A percentile compares a stretch with the other conserved stretches of the same genome.
phyloP scores from a whole-genome alignment of 2,888 invertebrate genomes.

The Timema podura region DNA sequence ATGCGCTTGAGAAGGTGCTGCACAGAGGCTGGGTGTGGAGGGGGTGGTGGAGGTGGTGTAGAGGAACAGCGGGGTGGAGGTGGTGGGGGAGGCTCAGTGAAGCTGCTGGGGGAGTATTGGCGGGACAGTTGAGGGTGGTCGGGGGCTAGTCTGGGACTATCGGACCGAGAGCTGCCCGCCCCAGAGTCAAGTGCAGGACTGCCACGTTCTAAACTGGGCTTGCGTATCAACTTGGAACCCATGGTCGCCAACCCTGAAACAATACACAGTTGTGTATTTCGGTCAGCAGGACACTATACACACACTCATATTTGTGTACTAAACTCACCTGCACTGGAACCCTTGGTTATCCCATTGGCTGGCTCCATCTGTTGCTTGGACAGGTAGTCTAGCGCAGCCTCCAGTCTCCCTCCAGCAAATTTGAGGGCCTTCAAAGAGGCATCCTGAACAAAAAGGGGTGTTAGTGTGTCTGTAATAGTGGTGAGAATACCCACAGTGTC shows the following conservation, averaged over 20 bases:
- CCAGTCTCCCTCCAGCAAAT: conserved; percentile 64
- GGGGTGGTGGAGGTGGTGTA: conserved; percentile 51
- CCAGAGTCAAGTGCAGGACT: conserved; percentile 84
- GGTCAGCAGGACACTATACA: not conserved
- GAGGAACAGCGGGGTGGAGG: conserved; percentile 68
- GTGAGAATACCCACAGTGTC: too few species aligned
- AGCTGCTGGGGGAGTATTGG: conserved; percentile 66
- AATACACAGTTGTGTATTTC: not conserved
- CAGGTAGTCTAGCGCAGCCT: conserved; percentile 54
- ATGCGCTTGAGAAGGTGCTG: conserved; percentile 72
- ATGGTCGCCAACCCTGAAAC: conserved; percentile 47
- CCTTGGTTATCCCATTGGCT: conserved; percentile 52
- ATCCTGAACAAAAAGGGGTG: conserved; percentile 51
- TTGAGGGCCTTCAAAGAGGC: conserved; percentile 64
- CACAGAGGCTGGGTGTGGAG: conserved; percentile 44
- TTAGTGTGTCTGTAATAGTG: too few species aligned
- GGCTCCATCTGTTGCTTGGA: conserved; percentile 52
- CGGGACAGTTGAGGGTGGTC: conserved; percentile 62
- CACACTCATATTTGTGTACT: not conserved
- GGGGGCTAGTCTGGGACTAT: conserved; percentile 74
- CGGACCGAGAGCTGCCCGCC: conserved; percentile 83
- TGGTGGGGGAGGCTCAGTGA: conserved; percentile 47
- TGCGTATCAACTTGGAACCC: conserved; percentile 73
- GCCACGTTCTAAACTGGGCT: conserved; percentile 83
- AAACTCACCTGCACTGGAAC: conserved; percentile 30